Percentiles rank a stretch among this genome's conserved stretches.
Evolutionary conservation across 2,888 invertebrate genomes (phyloP).

Genomic region (Zygaena filipendulae): DNA sequence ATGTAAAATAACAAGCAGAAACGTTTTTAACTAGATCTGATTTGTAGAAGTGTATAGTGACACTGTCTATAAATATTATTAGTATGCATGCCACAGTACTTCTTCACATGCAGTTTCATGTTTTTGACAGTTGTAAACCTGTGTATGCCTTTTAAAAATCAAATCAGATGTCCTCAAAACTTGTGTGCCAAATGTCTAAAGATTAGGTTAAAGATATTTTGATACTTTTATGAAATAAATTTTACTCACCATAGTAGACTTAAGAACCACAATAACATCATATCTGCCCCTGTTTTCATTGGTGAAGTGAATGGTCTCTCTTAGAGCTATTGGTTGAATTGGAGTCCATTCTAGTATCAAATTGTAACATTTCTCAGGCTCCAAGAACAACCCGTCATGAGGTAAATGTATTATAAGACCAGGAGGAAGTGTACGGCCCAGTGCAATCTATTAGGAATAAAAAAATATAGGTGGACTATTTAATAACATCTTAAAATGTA

Average conservation of each 20-base stretch:
- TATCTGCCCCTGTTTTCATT: slow-evolving; percentile 73
- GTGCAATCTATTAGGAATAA: slow-evolving; percentile 38
- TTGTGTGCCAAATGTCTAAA: too few species aligned
- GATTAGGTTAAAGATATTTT: too few species aligned
- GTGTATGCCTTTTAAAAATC: too few species aligned
- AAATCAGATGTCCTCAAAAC: too few species aligned
- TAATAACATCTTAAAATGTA: too few species aligned
- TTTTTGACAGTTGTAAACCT: too few species aligned
- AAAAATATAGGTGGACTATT: slow-evolving; percentile 44
- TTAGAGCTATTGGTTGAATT: slow-evolving; percentile 61
- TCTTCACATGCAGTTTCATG: too few species aligned
- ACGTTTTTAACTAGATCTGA: not conserved
- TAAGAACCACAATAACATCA: slow-evolving; percentile 73
- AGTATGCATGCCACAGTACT: too few species aligned
- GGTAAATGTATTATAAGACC: slow-evolving; percentile 70
- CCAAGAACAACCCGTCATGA: slow-evolving; percentile 62
- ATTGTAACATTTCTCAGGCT: slow-evolving; percentile 59
- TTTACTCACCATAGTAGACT: slow-evolving; percentile 57
- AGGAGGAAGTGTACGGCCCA: slow-evolving; percentile 50
- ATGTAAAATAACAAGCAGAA: not conserved
- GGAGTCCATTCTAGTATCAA: slow-evolving; percentile 76
- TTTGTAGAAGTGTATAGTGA: too few species aligned
- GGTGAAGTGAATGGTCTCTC: slow-evolving; percentile 72
- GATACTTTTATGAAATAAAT: too few species aligned
- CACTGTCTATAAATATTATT: too few species aligned